Percentiles rank a stretch among this genome's conserved stretches.
Evolutionary conservation across 2,888 invertebrate species (phyloP).

Genomic region (Chironomus riparius): DNA sequence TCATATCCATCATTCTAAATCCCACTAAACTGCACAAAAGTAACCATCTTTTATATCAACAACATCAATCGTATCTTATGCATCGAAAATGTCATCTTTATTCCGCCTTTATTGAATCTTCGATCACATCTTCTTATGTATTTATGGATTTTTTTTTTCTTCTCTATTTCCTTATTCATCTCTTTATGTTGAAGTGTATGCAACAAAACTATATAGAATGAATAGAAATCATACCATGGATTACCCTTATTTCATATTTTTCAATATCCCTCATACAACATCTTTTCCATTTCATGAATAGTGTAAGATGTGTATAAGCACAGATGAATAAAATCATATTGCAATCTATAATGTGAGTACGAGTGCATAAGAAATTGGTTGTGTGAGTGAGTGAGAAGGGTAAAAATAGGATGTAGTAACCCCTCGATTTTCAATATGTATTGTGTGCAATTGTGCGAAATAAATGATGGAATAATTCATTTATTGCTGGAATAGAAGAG

Average conservation of each 20-base stretch:
- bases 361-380: not conserved
- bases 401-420: not conserved
- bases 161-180: not conserved
- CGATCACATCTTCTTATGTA: too few species aligned
- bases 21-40: too few species aligned
- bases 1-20: too few species aligned
- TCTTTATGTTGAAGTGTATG: not conserved
- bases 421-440: not conserved
- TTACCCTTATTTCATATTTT: constrained; percentile 14
- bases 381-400: not conserved
- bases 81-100: too few species aligned
- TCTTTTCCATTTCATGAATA: not conserved
- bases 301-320: not conserved
- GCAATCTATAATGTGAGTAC: not conserved
- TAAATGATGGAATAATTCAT: constrained; percentile 27
- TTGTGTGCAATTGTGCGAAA: constrained; percentile 24
- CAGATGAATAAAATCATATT: not conserved
- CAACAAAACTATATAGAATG: not conserved
- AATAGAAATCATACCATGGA: constrained; percentile 17
- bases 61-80: too few species aligned
- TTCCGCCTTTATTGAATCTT: too few species aligned
- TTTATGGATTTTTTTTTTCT: too few species aligned
- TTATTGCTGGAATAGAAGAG: constrained; percentile 17
- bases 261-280: not conserved
- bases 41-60: too few species aligned